phyloP scores from a whole-genome alignment of 2,797 vertebrate genomes.

The Jordanella pulchra region DNA sequence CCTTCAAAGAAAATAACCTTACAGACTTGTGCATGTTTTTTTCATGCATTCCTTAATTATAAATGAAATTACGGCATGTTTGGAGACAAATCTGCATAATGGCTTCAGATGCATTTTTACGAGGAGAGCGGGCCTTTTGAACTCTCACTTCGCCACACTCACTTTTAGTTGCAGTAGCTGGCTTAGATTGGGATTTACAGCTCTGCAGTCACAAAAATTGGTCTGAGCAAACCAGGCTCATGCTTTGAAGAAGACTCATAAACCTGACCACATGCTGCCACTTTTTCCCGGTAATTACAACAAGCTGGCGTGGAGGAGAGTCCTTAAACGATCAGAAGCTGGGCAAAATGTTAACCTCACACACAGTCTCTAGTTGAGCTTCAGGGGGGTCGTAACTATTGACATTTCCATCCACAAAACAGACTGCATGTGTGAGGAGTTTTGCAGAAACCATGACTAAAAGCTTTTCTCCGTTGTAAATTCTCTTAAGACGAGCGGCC shows the following conservation, averaged over 20 bases:
- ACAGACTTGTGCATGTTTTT: not conserved
- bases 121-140: conserved; percentile 62
- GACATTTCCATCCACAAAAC: conserved; percentile 73
- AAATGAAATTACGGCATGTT: conserved; percentile 32
- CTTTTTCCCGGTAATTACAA: conserved; percentile 88
- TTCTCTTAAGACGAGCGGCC: conserved; percentile 44
- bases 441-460: conserved; percentile 51
- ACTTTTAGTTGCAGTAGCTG: conserved; percentile 65
- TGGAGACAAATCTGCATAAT: conserved; percentile 23
- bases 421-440: conserved; percentile 69
- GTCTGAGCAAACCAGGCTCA: conserved; percentile 68
- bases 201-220: conserved; percentile 77
- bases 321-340: conserved; percentile 78
- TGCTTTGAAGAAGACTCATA: conserved; percentile 82
- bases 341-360: conserved; percentile 73
- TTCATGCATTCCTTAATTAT: conserved; percentile 29
- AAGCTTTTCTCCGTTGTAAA: conserved; percentile 42
- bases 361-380: conserved; percentile 59
- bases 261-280: conserved; percentile 84
- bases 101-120: conserved; percentile 31
- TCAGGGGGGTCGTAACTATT: conserved; percentile 79
- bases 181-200: conserved; percentile 76
- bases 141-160: conserved; percentile 28
- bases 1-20: conserved; percentile 22
- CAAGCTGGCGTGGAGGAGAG: conserved; percentile 81